phyloP scores from a whole-genome alignment of 2,888 invertebrate species.

The Cantharis rustica region DNA sequence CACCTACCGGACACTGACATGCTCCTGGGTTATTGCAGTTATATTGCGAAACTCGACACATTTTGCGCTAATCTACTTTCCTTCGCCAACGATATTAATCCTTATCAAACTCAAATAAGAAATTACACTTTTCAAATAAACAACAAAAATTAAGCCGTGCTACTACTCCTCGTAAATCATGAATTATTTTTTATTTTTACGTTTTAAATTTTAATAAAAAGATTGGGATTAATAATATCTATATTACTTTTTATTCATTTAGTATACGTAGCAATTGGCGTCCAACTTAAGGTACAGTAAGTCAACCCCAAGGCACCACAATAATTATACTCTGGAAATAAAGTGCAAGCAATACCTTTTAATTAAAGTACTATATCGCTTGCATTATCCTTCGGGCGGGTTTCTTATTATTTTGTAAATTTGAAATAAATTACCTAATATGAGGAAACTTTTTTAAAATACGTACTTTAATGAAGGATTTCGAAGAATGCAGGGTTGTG shows the following conservation, averaged over 20 bases:
- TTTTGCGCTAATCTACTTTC: slow-evolving; percentile 17
- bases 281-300: neutral
- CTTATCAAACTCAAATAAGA: slow-evolving; percentile 1
- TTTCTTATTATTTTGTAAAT: neutral
- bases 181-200: neutral
- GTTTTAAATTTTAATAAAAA: neutral
- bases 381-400: neutral
- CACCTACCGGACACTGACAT: slow-evolving; percentile 49
- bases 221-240: neutral
- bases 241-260: neutral
- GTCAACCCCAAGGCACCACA: neutral
- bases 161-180: neutral
- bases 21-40: slow-evolving; percentile 32
- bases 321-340: neutral
- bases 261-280: neutral
- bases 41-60: slow-evolving; percentile 20
- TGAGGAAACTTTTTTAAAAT: neutral
- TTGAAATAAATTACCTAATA: neutral
- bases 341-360: neutral
- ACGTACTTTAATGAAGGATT: neutral
- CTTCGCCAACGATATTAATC: slow-evolving; percentile 2
- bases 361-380: neutral
- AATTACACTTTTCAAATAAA: neutral
- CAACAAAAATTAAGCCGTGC: neutral
- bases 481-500: neutral